Percentiles rank a stretch among this genome's conserved stretches.
phyloP scores from a whole-genome alignment of 2,888 invertebrate species.

The Leuctra nigra region DNA sequence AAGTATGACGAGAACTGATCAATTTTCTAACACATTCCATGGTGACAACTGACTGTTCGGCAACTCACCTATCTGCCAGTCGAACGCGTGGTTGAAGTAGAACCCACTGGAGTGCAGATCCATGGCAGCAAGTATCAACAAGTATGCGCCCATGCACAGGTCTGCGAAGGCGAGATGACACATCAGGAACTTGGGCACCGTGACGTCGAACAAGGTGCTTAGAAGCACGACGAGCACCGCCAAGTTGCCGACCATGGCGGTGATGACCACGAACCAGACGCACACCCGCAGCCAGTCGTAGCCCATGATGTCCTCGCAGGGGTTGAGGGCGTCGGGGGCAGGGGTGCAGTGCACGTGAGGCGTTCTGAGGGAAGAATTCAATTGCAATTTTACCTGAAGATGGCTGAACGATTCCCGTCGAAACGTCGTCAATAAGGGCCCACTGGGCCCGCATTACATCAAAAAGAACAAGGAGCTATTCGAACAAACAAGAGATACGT shows the following conservation, averaged over 20 bases:
- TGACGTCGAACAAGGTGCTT: conserved; percentile 47
- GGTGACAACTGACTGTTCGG: neutral
- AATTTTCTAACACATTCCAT: no score
- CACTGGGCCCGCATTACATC: no score
- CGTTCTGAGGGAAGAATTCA: conserved; percentile 36
- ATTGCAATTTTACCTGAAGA: no score
- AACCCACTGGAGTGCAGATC: conserved; percentile 78
- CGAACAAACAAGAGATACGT: no score
- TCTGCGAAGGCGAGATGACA: conserved; percentile 84
- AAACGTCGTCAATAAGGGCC: no score
- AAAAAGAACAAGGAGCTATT: no score
- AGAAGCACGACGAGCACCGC: conserved; percentile 73
- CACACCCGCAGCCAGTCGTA: conserved; percentile 67
- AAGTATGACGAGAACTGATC: no score
- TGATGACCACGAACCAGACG: conserved; percentile 79
- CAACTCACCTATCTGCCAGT: conserved; percentile 71
- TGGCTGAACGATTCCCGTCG: no score
- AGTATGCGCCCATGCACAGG: conserved; percentile 78
- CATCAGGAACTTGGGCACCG: conserved; percentile 66
- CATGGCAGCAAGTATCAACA: conserved; percentile 74
- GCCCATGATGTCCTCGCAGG: conserved; percentile 88
- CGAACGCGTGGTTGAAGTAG: conserved; percentile 85
- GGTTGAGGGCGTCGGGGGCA: conserved; percentile 72
- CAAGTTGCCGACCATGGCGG: conserved; percentile 76
- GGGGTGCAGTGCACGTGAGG: conserved; percentile 61